Evolutionary conservation across 2,888 invertebrate species (phyloP).

Genomic region (Osmoderma eremita): DNA sequence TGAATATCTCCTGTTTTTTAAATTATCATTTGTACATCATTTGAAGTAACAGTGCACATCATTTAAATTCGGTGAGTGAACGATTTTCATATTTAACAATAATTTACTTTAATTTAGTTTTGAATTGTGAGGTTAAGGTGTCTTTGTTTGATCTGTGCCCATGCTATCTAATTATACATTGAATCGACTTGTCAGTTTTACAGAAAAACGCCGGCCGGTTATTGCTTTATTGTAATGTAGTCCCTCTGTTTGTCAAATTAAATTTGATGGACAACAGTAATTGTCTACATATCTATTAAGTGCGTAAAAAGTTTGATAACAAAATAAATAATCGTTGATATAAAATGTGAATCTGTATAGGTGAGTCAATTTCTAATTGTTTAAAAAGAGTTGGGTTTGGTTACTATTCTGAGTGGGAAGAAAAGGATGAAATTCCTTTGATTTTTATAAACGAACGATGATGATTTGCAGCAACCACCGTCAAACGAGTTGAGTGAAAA

Average conservation of each 20-base stretch:
- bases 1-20: not conserved
- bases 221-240: slow-evolving; percentile 48
- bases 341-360: not conserved
- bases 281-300: slow-evolving; percentile 3
- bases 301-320: not conserved
- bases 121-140: slow-evolving; percentile 56
- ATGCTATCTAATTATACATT: slow-evolving; percentile 55
- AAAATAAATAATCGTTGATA: slow-evolving; percentile 8
- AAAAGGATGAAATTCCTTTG: too few species aligned
- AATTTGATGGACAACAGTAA: slow-evolving; percentile 1
- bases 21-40: not conserved
- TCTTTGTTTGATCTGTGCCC: slow-evolving; percentile 55
- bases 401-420: too few species aligned
- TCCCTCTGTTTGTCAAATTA: slow-evolving; percentile 27
- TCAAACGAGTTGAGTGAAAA: too few species aligned
- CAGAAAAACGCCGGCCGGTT: slow-evolving; percentile 59
- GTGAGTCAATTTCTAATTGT: slow-evolving; percentile 25
- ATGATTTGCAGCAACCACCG: too few species aligned
- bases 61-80: slow-evolving; percentile 43
- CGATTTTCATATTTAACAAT: slow-evolving; percentile 5
- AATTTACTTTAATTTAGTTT: slow-evolving; percentile 38
- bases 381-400: too few species aligned
- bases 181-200: slow-evolving; percentile 56
- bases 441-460: too few species aligned
- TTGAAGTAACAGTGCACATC: not conserved